Conservation (phyloP, 1,140 invertebrate genomes). For the Helicoverpa armigera region DNA sequence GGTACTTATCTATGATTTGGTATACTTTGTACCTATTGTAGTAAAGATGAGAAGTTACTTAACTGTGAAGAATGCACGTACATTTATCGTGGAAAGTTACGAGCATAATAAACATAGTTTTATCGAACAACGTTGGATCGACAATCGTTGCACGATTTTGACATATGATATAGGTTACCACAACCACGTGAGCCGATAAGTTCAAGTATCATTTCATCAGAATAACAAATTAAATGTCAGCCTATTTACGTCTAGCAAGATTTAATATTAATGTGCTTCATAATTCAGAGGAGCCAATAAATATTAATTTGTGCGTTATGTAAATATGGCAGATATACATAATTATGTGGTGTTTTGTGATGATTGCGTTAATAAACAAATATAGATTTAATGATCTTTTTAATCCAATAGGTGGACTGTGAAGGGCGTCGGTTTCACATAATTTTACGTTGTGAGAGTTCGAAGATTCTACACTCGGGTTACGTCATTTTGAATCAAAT, state of each 20-base stretch:
- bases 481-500: no score
- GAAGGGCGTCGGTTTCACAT: neutral
- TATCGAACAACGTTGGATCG: slow-evolving; percentile 28
- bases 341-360: neutral
- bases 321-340: slow-evolving; percentile 31
- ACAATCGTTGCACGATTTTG: slow-evolving; percentile 44
- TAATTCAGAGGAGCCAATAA: slow-evolving; percentile 28
- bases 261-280: slow-evolving; percentile 27
- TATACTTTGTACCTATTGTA: no score
- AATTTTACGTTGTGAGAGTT: neutral
- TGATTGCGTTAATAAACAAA: slow-evolving; percentile 30
- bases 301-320: slow-evolving; percentile 37
- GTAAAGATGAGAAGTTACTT: no score
- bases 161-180: slow-evolving; percentile 48
- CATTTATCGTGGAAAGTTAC: neutral
- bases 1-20: no score
- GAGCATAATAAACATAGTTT: slow-evolving; percentile 30
- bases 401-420: neutral
- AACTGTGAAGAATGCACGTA: no score
- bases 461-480: no score
- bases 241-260: slow-evolving; percentile 23
- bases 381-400: neutral
- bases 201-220: slow-evolving; percentile 50
- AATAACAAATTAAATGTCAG: slow-evolving; percentile 45
- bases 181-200: slow-evolving; percentile 32